A percentile compares a stretch with the other conserved stretches of the same genome.
These are phyloP conservation scores for Colletes collaris DNA, from an alignment of 2,888 invertebrate genomes.

Conservation along the genomic window DNA sequence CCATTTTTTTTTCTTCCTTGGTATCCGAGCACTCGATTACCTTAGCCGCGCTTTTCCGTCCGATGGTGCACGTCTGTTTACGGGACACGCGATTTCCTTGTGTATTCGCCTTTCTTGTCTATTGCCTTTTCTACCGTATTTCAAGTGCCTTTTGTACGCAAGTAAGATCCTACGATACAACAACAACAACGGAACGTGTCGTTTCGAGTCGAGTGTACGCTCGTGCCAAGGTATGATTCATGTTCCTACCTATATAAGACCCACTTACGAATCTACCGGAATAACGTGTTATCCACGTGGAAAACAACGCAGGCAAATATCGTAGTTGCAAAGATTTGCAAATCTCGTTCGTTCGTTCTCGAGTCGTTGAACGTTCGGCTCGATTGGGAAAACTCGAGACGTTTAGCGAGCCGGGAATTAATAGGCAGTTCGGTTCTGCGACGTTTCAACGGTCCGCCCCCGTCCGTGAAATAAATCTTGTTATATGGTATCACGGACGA, in stretches of 20 bases:
- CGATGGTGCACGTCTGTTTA: neutral
- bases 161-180: neutral
- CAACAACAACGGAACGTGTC: slow-evolving; percentile 4
- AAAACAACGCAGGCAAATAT: neutral
- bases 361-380: neutral
- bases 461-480: slow-evolving; percentile 48
- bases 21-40: neutral
- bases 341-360: no score
- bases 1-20: slow-evolving; percentile 29
- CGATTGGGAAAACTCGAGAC: neutral
- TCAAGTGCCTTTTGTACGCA: neutral
- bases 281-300: slow-evolving; percentile 6
- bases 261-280: slow-evolving; percentile 29
- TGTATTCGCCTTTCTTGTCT: neutral
- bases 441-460: slow-evolving; percentile 21
- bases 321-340: neutral
- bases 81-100: neutral
- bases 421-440: slow-evolving; percentile 5
- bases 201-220: slow-evolving; percentile 24
- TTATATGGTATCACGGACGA: neutral
- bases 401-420: neutral
- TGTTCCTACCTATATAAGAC: slow-evolving; percentile 25
- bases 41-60: neutral
- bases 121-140: neutral
- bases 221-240: slow-evolving; percentile 55